Base-by-base conservation (phyloP, 2,888 invertebrate genomes). In the Trichopoda pennipes region DNA sequence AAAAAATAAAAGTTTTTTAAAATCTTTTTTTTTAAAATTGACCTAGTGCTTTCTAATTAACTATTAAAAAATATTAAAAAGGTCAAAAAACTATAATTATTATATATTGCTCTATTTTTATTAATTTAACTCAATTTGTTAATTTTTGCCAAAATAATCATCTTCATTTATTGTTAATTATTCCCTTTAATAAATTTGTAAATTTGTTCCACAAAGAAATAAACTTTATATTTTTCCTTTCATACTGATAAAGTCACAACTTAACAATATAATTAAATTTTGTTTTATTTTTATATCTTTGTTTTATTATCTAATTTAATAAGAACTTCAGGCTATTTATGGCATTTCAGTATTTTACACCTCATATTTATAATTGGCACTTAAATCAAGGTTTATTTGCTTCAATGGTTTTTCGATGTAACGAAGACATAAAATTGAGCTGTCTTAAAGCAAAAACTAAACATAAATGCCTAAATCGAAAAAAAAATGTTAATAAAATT, bases 301-400 rank as follows among this genome's bases (percentile, higher is more conserved):
- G 12, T 38, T 58, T 55, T 58, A 14, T 58, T 51, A 19, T 72
- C 58, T 75, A 61, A 80, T 69, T 68, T 69, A 74, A 63, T 51
- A 63, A 74, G 63, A 75, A 74, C 81, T 81, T 66, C 55, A 53
- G 78, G 81, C 66, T 21, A 66, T 81, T 64, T 78, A 70, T 78
- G 74, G 75, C 81, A 81, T 77, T 77, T 77, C 58, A 58, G 44
- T 74, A 78, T 77, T 81, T 81, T 81, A 78, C 81, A 78, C 81
- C 81, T 81, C 78, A 63, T 81, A 78, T 81, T 81, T 81, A 64
- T 78, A 75, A 81, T 81, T 81, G 78, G 58, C 78, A 78, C 78
- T 78, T 78, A 70, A 53, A 79, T 66, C 60, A 66, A 73, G 73
- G 73, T 66, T 76, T 51, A n/a, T 47, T 68, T 14, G n/a, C 14